Percentiles rank a stretch among this genome's conserved stretches.
Conservation (phyloP, 2,113 vertebrate genomes). For the Percopsis transmontana region DNA sequence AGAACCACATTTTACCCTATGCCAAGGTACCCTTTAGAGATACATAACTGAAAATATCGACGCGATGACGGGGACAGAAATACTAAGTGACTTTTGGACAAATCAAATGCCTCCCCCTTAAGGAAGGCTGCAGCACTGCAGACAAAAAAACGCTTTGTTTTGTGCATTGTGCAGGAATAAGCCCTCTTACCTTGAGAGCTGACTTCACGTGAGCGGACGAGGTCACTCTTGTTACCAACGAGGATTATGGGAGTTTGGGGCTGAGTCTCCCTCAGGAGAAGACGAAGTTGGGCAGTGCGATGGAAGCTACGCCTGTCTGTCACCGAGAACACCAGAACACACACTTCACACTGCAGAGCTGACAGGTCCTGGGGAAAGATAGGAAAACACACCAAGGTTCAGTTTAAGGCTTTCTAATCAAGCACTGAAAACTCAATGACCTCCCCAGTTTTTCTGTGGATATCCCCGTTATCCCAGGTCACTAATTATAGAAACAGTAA, state of each 20-base stretch:
- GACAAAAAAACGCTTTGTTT: neutral
- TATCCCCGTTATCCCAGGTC: neutral
- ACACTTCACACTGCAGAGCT: constrained; percentile 84
- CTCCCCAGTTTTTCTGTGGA: constrained; percentile 3
- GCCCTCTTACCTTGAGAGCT: constrained; percentile 77
- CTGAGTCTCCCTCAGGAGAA: constrained; percentile 84
- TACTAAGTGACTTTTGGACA: too few species aligned
- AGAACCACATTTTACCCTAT: constrained; percentile 36
- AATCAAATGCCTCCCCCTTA: too few species aligned
- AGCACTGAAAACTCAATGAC: neutral
- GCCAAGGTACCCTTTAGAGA: constrained; percentile 38
- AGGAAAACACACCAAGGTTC: neutral
- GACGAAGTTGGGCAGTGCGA: constrained; percentile 83
- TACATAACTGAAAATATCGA: constrained; percentile 32
- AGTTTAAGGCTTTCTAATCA: neutral
- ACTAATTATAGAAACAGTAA: constrained; percentile 16
- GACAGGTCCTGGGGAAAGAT: constrained; percentile 79
- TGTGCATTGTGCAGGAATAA: neutral
- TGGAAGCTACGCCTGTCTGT: constrained; percentile 88
- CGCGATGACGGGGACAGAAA: constrained; percentile 3
- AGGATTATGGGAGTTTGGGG: constrained; percentile 88
- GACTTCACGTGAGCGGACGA: constrained; percentile 86
- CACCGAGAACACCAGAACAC: constrained; percentile 88
- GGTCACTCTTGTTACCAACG: constrained; percentile 89
- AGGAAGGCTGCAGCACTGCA: neutral